phyloP scores from a whole-genome alignment of 2,797 vertebrate species.

The Cuniculus paca region DNA sequence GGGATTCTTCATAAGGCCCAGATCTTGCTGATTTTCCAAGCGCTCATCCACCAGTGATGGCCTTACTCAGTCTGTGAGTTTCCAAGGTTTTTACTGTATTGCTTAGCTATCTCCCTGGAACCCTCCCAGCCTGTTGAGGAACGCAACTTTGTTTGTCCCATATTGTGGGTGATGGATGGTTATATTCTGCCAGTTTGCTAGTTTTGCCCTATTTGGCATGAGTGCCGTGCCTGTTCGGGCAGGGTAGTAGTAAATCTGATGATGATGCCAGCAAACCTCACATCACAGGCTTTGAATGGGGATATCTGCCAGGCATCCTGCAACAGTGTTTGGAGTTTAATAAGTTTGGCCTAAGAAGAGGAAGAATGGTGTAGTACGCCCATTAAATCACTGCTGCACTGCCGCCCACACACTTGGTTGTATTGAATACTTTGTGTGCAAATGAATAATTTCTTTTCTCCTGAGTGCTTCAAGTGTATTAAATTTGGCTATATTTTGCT shows the following conservation, averaged over 20 bases:
- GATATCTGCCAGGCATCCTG: background rate
- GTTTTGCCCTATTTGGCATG: background rate
- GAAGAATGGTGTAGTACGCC: background rate
- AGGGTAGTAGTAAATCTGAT: background rate
- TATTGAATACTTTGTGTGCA: background rate
- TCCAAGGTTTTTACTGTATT: conserved; percentile 1
- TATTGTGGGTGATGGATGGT: background rate
- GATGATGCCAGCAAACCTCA: background rate
- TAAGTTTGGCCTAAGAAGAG: background rate
- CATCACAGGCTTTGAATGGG: background rate
- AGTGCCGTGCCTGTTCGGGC: background rate
- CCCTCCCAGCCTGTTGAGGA: background rate
- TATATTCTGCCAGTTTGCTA: background rate
- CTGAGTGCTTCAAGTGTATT: background rate
- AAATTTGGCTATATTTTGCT: background rate
- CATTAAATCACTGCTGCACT: background rate
- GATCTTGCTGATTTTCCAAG: conserved; percentile 49
- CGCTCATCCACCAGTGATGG: background rate
- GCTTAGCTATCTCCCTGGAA: conserved; percentile 21
- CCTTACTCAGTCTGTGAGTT: conserved; percentile 8
- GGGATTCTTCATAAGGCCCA: background rate
- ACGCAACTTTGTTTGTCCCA: background rate
- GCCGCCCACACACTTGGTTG: background rate
- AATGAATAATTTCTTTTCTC: background rate
- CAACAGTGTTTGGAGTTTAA: background rate